A percentile compares a stretch with the other conserved stretches of the same genome.
Evolutionary conservation across 2,797 vertebrate genomes (phyloP).

Genomic region (Percopsis omiscomaycus): DNA sequence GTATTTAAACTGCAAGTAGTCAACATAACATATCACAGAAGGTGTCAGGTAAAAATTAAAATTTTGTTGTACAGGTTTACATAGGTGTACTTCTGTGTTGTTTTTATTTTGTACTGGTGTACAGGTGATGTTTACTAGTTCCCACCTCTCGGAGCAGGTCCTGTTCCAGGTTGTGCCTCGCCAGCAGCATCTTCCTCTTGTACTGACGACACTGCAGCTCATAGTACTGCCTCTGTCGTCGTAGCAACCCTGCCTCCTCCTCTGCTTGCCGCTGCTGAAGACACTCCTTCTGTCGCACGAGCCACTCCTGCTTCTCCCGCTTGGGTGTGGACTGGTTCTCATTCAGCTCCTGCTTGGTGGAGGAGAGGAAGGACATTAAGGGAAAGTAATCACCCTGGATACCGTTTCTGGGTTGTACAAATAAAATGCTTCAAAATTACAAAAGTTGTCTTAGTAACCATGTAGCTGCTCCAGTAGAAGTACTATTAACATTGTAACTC

Average conservation of each 20-base stretch:
- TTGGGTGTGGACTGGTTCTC: conserved; percentile 92
- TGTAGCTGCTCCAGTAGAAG: too few species aligned
- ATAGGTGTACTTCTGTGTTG: too few species aligned
- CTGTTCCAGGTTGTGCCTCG: conserved; percentile 89
- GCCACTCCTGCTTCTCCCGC: conserved; percentile 91
- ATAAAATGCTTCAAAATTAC: background rate
- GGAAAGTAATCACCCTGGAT: background rate
- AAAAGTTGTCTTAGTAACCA: background rate
- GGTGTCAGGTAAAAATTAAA: too few species aligned
- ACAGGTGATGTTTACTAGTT: too few species aligned
- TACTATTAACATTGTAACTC: too few species aligned
- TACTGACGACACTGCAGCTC: conserved; percentile 90
- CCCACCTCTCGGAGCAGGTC: conserved; percentile 85
- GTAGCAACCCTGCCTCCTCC: conserved; percentile 86
- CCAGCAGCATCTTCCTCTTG: conserved; percentile 89
- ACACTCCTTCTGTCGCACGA: conserved; percentile 89
- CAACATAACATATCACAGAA: too few species aligned
- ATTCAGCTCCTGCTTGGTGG: conserved; percentile 80
- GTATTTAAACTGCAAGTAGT: too few species aligned
- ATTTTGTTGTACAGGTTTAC: too few species aligned
- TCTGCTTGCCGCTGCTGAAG: conserved; percentile 90
- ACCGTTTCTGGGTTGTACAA: too few species aligned
- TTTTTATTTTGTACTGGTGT: too few species aligned
- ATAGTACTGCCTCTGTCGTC: conserved; percentile 88
- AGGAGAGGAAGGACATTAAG: background rate